phyloP scores from a whole-genome alignment of 37 sponge, comb jelly and placozoan genomes.

The Chondrilla cf. caribensis region DNA sequence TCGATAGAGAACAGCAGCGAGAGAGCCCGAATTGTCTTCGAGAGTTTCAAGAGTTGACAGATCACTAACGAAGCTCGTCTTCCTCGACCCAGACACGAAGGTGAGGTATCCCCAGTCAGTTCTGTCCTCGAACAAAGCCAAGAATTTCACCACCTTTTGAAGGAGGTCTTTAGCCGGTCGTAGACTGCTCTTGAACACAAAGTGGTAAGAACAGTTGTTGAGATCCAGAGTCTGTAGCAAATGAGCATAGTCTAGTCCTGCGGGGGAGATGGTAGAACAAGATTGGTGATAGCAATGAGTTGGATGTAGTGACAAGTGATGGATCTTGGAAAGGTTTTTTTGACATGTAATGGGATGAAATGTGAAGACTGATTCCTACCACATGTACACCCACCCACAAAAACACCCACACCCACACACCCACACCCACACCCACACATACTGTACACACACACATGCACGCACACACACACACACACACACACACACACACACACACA shows the following conservation, averaged over 20 bases:
- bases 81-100: background rate
- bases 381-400: no score
- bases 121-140: background rate
- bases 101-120: conserved; percentile 11
- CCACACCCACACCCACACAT: no score
- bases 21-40: background rate
- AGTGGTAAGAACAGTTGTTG: background rate
- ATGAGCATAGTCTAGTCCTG: conserved; percentile 18
- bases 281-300: no score
- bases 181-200: conserved; percentile 15
- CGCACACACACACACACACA: no score
- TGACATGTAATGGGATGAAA: no score
- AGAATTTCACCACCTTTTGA: background rate
- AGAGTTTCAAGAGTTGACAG: background rate
- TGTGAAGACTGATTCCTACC: no score
- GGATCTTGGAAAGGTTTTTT: no score
- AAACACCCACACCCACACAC: no score
- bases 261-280: no score
- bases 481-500: no score
- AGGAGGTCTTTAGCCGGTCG: conserved; percentile 20
- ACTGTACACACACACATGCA: no score
- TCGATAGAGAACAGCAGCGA: background rate
- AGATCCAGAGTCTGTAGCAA: background rate
- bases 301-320: no score
- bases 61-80: background rate